Evolutionary conservation across 2,888 invertebrate species (phyloP).

Genomic region (Vanessa cardui): DNA sequence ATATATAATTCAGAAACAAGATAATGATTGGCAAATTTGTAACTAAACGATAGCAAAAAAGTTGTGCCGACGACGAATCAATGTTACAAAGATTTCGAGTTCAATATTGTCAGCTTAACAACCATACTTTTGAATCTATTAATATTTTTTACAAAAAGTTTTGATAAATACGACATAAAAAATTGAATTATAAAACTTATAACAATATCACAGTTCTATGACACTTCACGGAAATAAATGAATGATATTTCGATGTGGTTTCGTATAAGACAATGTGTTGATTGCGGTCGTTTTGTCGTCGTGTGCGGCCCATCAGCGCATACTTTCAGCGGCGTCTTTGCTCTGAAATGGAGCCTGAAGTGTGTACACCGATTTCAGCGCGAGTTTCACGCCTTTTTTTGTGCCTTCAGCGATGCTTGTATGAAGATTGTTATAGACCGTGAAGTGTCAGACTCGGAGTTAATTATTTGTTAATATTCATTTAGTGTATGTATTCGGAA

Average conservation of each 20-base stretch:
- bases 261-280: conserved; percentile 25
- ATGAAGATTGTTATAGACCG: conserved; percentile 66
- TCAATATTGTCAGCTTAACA: background rate
- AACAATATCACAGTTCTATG: background rate
- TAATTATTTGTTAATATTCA: conserved; percentile 60
- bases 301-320: conserved; percentile 76
- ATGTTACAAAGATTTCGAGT: background rate
- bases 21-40: conserved; percentile 33
- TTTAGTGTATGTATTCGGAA: conserved; percentile 8
- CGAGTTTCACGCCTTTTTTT: conserved; percentile 76
- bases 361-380: conserved; percentile 71
- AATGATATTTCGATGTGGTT: conserved; percentile 33
- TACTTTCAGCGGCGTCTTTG: conserved; percentile 75
- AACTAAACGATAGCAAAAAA: conserved; percentile 30
- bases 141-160: too few species aligned
- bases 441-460: conserved; percentile 62
- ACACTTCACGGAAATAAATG: conserved; percentile 27
- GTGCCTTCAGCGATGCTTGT: conserved; percentile 53
- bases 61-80: background rate
- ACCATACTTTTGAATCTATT: background rate
- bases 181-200: background rate
- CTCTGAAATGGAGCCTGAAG: conserved; percentile 74
- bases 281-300: conserved; percentile 44
- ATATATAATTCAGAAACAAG: conserved; percentile 37
- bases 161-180: background rate